Evolutionary conservation across 1,140 invertebrate genomes (phyloP), one percentile per base, ranked within the genome.

Genomic region (Eriocheir sinensis): DNA sequence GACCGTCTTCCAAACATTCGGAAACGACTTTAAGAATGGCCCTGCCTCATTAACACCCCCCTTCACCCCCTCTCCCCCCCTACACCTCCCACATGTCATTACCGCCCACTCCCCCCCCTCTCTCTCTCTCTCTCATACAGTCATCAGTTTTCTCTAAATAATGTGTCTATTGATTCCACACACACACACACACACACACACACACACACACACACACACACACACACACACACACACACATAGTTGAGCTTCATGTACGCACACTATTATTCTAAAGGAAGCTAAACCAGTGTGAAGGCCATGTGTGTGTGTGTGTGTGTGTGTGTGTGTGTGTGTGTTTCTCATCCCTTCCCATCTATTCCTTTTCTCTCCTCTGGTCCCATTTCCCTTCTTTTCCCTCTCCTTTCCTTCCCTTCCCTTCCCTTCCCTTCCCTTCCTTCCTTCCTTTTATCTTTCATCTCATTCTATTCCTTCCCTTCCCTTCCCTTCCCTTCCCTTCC

Each of bases 111-210:
- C 2, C 60, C 2, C 27, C 21, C 53, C 21, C 21, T 27, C 53
- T 27, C 60, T 72, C 60, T n/a, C 60, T 8, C 27, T n/a, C 60
- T 2, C 60, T 21, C 27, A n/a, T n/a, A 27, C 6, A 72, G n/a
- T n/a, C 60, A n/a, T n/a, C 60, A 21, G 6, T 12, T 72, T 72
- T n/a, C 60, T 0, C 27, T 72, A 72, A 72, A n/a, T 72, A 72
- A 72, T 72, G 60, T 72, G 60, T 1, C 4, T 72, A 72, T 72
- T 72, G 60, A 72, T 48, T 48, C 15, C n/a, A n/a, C n/a, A n/a
- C n/a, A n/a, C n/a, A n/a, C 83, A 86, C 83, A 85, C 81, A 85
- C 81, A 85, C 81, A 85, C 81, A 85, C 81, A 85, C 81, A 85
- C 81, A 85, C 81, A 85, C 81, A 85, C 81, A 85, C 30, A 34